Evolutionary conservation across 1,140 invertebrate species (phyloP).

Genomic region (Mycetomoellerius zeteki): DNA sequence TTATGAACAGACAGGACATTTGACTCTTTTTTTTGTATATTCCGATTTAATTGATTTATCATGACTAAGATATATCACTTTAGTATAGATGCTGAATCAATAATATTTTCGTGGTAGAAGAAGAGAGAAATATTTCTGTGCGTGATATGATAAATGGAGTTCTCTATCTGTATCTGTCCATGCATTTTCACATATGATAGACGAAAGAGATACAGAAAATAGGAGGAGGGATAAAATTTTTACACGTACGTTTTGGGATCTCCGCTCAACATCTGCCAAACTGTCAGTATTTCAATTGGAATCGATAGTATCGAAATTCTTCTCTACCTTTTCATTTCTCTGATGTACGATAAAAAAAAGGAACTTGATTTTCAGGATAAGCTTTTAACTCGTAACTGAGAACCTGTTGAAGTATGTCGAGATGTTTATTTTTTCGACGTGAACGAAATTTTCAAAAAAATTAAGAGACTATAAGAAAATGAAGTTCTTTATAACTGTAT

Average conservation of each 20-base stretch:
- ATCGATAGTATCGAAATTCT: constrained; percentile 47
- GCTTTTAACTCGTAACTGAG: constrained; percentile 19
- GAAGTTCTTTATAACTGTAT: background rate
- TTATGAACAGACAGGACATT: background rate
- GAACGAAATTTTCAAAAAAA: constrained; percentile 6
- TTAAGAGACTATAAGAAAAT: background rate
- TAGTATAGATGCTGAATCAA: background rate
- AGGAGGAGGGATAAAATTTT: constrained; percentile 16
- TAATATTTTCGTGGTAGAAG: constrained; percentile 12
- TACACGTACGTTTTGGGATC: constrained; percentile 34
- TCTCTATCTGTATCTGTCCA: constrained; percentile 6
- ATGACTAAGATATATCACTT: background rate
- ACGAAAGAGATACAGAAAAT: constrained; percentile 33
- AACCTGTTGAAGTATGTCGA: constrained; percentile 8
- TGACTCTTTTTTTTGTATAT: background rate
- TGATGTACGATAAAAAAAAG: constrained; percentile 25
- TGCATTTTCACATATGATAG: constrained; percentile 20
- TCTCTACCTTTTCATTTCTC: constrained; percentile 31
- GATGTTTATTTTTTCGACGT: background rate
- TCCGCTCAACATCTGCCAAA: constrained; percentile 71
- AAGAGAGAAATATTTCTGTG: background rate
- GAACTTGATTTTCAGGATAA: constrained; percentile 15
- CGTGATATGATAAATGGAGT: constrained; percentile 8
- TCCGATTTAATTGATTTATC: constrained; percentile 31
- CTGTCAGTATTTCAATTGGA: constrained; percentile 69